phyloP scores from a whole-genome alignment of 2,113 vertebrate genomes.

The Oncorhynchus masou region DNA sequence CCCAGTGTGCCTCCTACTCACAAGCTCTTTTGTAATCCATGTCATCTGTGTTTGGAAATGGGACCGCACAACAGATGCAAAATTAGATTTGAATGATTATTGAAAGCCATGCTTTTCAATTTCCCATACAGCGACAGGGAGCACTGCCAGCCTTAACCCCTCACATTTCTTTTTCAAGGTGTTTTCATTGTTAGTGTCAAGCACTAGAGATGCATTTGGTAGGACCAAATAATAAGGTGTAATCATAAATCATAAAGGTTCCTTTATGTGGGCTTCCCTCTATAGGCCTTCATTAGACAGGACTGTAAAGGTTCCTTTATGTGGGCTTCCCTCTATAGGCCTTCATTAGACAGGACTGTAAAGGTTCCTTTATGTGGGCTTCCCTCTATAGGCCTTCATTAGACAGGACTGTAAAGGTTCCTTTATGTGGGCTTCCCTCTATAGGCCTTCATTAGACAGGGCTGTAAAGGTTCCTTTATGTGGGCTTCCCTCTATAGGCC shows the following conservation, averaged over 20 bases:
- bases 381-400: conserved; percentile 54
- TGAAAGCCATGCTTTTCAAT: conserved; percentile 17
- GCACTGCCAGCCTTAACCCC: conserved; percentile 22
- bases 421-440: conserved; percentile 14
- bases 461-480: too few relatives aligned
- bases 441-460: conserved; percentile 55
- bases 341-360: conserved; percentile 52
- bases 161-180: conserved; percentile 40
- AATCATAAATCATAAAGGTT: conserved; percentile 48
- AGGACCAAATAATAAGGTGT: conserved; percentile 21
- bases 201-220: conserved; percentile 42
- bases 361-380: neutral
- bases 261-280: conserved; percentile 5
- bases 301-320: neutral
- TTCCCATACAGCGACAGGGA: conserved; percentile 4
- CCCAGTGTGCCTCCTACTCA: neutral
- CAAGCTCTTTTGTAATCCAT: conserved; percentile 9
- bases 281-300: conserved; percentile 56
- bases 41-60: conserved; percentile 5
- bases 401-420: conserved; percentile 11
- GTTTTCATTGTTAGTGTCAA: conserved; percentile 40
- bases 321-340: conserved; percentile 23
- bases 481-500: conserved; percentile 30
- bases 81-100: conserved; percentile 9
- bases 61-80: conserved; percentile 5